Conservation (phyloP, 2,797 vertebrate genomes). For the Sebastes alutus region DNA sequence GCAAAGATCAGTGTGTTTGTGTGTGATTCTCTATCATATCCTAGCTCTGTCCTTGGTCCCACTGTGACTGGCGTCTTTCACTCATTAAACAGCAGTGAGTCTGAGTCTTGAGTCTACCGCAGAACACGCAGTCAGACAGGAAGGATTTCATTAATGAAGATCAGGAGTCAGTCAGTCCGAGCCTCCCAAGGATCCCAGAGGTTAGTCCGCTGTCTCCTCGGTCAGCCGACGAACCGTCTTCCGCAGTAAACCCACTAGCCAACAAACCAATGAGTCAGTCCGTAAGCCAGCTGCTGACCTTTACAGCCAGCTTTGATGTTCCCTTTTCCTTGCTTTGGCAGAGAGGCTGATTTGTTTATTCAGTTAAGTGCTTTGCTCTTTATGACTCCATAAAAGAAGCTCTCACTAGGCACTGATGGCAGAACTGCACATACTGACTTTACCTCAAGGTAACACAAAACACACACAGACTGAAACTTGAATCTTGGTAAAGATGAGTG, state of each 20-base stretch:
- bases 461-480: neutral
- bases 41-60: conserved; percentile 40
- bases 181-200: neutral
- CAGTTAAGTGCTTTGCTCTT: conserved; percentile 68
- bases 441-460: conserved; percentile 19
- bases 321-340: conserved; percentile 51
- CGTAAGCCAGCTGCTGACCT: conserved; percentile 47
- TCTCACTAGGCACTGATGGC: conserved; percentile 14
- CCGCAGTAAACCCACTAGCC: neutral
- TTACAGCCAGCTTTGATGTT: conserved; percentile 67
- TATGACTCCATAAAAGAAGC: conserved; percentile 63
- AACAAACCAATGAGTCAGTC: conserved; percentile 26
- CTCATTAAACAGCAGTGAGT: conserved; percentile 79
- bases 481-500: neutral
- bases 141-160: conserved; percentile 15
- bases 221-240: neutral
- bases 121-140: neutral
- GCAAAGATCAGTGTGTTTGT: conserved; percentile 44
- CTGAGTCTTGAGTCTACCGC: conserved; percentile 51
- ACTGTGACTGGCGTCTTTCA: conserved; percentile 72
- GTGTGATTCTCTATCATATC: neutral
- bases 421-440: conserved; percentile 6
- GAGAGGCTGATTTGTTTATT: conserved; percentile 68
- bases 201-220: neutral
- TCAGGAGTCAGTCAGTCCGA: neutral